Evolutionary conservation across 2,797 vertebrate species (phyloP), one percentile per base, ranked within the genome.

Genomic region (Xenops minutus): DNA sequence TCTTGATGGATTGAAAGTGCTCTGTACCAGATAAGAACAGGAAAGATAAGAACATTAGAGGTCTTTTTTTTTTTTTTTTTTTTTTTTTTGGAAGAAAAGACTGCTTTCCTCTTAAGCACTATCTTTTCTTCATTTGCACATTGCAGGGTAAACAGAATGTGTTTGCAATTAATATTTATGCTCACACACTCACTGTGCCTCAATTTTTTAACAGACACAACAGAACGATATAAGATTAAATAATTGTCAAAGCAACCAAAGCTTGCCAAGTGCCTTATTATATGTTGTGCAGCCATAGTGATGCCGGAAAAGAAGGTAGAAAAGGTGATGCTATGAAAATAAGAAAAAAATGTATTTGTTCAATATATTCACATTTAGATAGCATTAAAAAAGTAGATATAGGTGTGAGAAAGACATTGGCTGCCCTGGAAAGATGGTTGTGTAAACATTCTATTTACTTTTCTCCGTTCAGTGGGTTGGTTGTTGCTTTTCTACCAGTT

Each of bases 1-100:
- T 96, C 88, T 92, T 91, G 93, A 97, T 86, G 85, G 92, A 94
- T 93, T 92, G 91, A 91, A 92, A 91, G 89, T 85, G 44, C 75
- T 85, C 80, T 73, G 20, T 85, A 66, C 52, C 44, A 96, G 94
- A 96, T 97, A 97, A 97, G 95, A 92, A 76, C 27, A 48, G 59
- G 78, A 85, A 92, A 71, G 95, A 94, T 94, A 96, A 94, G 85
- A 87, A 77, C 91, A 91, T 87, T 91, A 86, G 89, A 82, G 67
- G 30, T 44, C 48, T 64, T 9, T 44, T 52, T 71, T 58, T 83
- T 75, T 76, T 15, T 56, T 61, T 54, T 58, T 58, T 73, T 74
- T 58, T 8, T 66, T 74, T 73, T 71, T 10, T 7, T 34, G 0
- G 66, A 94, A 92, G 74, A 81, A 94, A 92, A 55, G 15, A 36